Base-by-base conservation (phyloP, 2,113 vertebrate genomes). In the Nerophis ophidion region DNA sequence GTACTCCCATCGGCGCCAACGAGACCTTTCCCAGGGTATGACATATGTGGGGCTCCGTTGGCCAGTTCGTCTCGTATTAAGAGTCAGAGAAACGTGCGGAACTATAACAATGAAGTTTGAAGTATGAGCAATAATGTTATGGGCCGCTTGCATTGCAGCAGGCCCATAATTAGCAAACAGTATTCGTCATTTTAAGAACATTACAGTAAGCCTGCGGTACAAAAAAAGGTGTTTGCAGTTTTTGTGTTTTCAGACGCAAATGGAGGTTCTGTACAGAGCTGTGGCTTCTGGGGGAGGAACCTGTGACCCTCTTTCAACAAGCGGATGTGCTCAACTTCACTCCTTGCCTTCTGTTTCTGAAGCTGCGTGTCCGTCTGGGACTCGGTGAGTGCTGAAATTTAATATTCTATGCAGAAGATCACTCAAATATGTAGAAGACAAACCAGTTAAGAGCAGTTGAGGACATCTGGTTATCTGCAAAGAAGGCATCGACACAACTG, bases 281-380 rank as follows among this genome's bases (percentile, higher is more conserved):
- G 68, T 68, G 81, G 81, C 57, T 55, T 26, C 76, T 68, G 81
- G 72, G 72, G 78, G 81, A 74, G 77, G 81, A 16, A 49, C 15
- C 54, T 2, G 55, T 42, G 75, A 74, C 62, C 72, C 73, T 58
- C 75, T 71, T 70, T 66, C 26, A 17, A 8, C 26, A 15, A 74
- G 73, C 76, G 80, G 83, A 85, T 83, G 83, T 17, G 19, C 57
- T 70, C 47, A 19, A 50, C 60, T 65, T 62, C 44, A 57, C 55
- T 57, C 69, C 72, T 65, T 34, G 45, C 60, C 65, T 77, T 61
- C 67, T 66, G 40, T 66, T 60, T 51, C 61, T 40, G 48, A 26
- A 14, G 17, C n/a, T 8, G 46, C 50, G 14, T 11, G 10, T 26
- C 49, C 56, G 19, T 0, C 16, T 4, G 7, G 5, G 14, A 17